Evolutionary conservation across 2,797 vertebrate genomes (phyloP).

Genomic region (Crossoptilon crossoptilon): DNA sequence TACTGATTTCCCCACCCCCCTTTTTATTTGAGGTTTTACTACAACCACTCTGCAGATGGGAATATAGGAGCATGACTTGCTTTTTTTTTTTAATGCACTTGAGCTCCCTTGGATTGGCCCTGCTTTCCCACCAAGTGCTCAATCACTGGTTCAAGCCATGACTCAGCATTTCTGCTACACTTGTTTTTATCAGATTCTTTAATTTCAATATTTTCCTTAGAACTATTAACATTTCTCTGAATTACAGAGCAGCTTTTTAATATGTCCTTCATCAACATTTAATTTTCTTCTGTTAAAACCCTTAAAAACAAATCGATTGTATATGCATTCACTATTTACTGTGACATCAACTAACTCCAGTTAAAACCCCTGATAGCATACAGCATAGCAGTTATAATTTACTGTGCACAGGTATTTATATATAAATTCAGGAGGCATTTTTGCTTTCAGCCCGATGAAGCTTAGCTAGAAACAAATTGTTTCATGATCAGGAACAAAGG

Average conservation of each 20-base stretch:
- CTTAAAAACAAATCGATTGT: not conserved
- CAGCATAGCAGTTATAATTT: not conserved
- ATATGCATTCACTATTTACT: not conserved
- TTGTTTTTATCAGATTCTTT: not conserved
- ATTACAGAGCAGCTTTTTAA: not conserved
- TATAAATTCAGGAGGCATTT: not conserved
- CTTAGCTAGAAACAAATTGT: constrained; percentile 17
- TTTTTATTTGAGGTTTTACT: too few species aligned
- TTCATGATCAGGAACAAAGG: not conserved
- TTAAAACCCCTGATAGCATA: not conserved
- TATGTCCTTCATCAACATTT: not conserved
- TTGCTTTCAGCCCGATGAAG: constrained; percentile 6
- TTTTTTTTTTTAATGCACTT: too few species aligned
- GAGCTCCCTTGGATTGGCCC: too few species aligned
- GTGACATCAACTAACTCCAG: not conserved
- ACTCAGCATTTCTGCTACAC: too few species aligned
- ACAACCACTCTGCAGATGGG: not conserved
- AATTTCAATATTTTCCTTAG: not conserved
- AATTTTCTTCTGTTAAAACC: not conserved
- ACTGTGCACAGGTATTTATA: not conserved
- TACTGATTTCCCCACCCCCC: too few species aligned
- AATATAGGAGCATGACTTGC: not conserved
- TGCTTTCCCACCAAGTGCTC: too few species aligned
- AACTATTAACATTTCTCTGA: not conserved
- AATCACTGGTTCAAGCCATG: too few species aligned